phyloP scores from a whole-genome alignment of 2,888 invertebrate species.

The Tubulanus polymorphus region DNA sequence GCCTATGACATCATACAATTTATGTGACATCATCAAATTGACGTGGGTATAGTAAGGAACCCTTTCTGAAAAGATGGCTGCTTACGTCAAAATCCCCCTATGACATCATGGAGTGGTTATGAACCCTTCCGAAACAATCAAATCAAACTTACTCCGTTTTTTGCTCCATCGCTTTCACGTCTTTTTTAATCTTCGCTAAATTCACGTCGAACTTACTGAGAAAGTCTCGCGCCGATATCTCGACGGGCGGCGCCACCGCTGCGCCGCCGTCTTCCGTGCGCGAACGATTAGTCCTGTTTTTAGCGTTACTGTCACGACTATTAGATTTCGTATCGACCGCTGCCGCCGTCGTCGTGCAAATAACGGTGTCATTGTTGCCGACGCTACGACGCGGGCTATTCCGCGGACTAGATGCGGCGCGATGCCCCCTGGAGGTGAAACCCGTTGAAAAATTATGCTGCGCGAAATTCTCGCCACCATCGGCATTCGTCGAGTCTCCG shows the following conservation, averaged over 20 bases:
- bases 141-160: slow-evolving; percentile 31
- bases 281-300: background rate
- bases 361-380: too few relatives aligned
- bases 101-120: background rate
- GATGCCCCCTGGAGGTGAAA: background rate
- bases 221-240: slow-evolving; percentile 38
- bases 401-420: background rate
- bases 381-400: background rate
- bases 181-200: slow-evolving; percentile 50
- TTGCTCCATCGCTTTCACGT: slow-evolving; percentile 45
- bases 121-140: background rate
- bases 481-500: background rate
- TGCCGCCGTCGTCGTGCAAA: too few relatives aligned
- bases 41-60: too few relatives aligned
- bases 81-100: background rate
- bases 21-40: too few relatives aligned
- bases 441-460: background rate
- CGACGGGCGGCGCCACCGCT: background rate
- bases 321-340: too few relatives aligned
- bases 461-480: too few relatives aligned
- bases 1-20: background rate
- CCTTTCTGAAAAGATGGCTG: background rate
- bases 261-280: background rate
- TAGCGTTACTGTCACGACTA: background rate
- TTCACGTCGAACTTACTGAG: slow-evolving; percentile 53